Percentiles rank a stretch among this genome's conserved stretches.
These are phyloP conservation scores for Calyptomena viridis DNA, from an alignment of 2,113 vertebrate genomes.

Conservation along the genomic window DNA sequence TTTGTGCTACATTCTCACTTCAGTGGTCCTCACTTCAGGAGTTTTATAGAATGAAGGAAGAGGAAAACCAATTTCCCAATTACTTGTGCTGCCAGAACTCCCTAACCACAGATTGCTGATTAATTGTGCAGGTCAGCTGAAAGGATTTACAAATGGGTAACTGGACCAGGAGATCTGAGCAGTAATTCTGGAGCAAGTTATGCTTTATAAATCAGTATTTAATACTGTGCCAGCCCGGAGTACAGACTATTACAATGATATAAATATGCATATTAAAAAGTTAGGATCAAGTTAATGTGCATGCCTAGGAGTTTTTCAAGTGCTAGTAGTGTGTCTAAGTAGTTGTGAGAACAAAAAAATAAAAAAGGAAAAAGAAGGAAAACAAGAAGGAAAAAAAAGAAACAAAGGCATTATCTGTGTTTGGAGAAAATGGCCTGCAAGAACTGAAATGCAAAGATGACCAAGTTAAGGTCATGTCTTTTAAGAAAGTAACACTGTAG, in stretches of 20 bases:
- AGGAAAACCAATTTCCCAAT: not conserved
- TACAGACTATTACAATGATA: slow-evolving; percentile 16
- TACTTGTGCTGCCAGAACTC: slow-evolving; percentile 15
- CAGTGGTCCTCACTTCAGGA: not conserved
- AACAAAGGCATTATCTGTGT: not conserved
- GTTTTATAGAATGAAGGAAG: not conserved
- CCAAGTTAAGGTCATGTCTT: not conserved
- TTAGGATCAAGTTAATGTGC: slow-evolving; percentile 59
- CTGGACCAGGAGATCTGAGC: slow-evolving; percentile 30
- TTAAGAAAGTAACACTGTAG: not conserved
- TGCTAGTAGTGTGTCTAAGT: not conserved
- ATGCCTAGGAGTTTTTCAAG: slow-evolving; percentile 45
- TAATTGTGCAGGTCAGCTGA: slow-evolving; percentile 27
- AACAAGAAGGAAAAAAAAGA: not conserved
- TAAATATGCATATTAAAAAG: slow-evolving; percentile 55
- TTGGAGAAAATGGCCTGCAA: not conserved
- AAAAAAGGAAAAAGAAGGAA: not conserved
- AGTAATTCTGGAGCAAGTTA: slow-evolving; percentile 14
- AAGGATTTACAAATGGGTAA: slow-evolving; percentile 34
- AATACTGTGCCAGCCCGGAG: slow-evolving; percentile 33
- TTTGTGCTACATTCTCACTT: not conserved
- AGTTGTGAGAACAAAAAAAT: not conserved
- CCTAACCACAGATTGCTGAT: slow-evolving; percentile 21
- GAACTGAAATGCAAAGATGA: not conserved
- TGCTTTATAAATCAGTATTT: slow-evolving; percentile 61